Evolutionary conservation across 2,797 vertebrate genomes (phyloP).

Genomic region (Ptychadena robeensis): DNA sequence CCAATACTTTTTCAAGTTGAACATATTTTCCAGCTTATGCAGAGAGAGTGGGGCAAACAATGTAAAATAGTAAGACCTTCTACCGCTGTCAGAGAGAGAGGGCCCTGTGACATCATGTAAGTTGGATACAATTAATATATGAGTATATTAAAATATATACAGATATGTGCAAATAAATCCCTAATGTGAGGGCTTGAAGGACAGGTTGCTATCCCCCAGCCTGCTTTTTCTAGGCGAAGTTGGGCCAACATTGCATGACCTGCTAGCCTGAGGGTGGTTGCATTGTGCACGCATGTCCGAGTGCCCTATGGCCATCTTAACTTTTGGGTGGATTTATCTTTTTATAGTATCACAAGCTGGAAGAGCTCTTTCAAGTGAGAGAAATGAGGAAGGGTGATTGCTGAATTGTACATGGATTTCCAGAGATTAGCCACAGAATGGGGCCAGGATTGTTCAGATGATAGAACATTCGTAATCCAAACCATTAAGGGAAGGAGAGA

Average conservation of each 20-base stretch:
- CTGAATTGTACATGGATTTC: slow-evolving; percentile 16
- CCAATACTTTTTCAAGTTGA: too few relatives aligned
- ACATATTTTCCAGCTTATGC: too few relatives aligned
- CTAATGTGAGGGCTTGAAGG: neutral
- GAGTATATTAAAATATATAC: too few relatives aligned
- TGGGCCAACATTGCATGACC: neutral
- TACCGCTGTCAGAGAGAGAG: too few relatives aligned
- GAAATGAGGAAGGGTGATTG: neutral
- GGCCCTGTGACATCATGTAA: too few relatives aligned
- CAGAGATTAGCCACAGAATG: slow-evolving; percentile 21
- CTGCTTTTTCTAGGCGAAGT: neutral
- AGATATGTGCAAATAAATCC: too few relatives aligned
- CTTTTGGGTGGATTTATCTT: neutral
- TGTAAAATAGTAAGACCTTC: too few relatives aligned
- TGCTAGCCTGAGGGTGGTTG: neutral
- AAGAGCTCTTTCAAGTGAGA: neutral
- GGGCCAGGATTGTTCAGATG: slow-evolving; percentile 3
- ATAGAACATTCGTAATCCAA: slow-evolving; percentile 1
- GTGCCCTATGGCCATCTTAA: neutral
- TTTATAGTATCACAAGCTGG: neutral
- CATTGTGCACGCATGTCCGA: too few relatives aligned
- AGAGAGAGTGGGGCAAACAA: too few relatives aligned
- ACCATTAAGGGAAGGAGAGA: slow-evolving; percentile 4
- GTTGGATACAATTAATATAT: too few relatives aligned
- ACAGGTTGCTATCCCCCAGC: neutral